A percentile compares a stretch with the other conserved stretches of the same genome.
These are phyloP conservation scores for Molossus molossus DNA, from an alignment of 2,797 vertebrate species.

Conservation along the genomic window DNA sequence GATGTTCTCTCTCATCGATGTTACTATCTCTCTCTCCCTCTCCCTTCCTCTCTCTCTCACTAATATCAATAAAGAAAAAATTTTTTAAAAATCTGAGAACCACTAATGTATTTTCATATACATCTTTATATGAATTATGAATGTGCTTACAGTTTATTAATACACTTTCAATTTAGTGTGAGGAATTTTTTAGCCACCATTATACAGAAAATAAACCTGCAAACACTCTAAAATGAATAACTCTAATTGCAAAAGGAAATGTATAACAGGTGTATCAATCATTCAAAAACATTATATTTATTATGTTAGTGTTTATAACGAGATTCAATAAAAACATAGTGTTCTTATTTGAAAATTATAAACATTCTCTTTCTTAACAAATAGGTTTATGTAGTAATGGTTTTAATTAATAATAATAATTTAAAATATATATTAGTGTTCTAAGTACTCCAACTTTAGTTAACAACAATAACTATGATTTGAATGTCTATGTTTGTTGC, in stretches of 20 bases:
- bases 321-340: constrained; percentile 60
- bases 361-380: constrained; percentile 32
- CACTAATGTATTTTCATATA: background rate
- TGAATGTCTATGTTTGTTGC: background rate
- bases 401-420: constrained; percentile 66
- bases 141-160: constrained; percentile 59
- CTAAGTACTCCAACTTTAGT: background rate
- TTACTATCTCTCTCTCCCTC: too few relatives aligned
- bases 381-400: background rate
- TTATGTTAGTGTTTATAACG: constrained; percentile 56
- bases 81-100: background rate
- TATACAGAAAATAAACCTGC: constrained; percentile 71
- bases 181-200: constrained; percentile 58
- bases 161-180: constrained; percentile 23
- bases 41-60: too few relatives aligned
- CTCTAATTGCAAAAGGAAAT: constrained; percentile 74
- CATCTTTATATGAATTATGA: constrained; percentile 38
- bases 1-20: too few relatives aligned
- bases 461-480: background rate
- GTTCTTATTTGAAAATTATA: constrained; percentile 66
- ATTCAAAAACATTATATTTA: constrained; percentile 65
- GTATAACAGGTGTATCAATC: constrained; percentile 68
- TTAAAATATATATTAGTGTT: constrained; percentile 53
- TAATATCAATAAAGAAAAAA: too few relatives aligned
- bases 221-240: constrained; percentile 77